Percentiles rank a stretch among this genome's conserved stretches.
Evolutionary conservation across 1,140 invertebrate genomes (phyloP).

Genomic region (Hirudo medicinalis): DNA sequence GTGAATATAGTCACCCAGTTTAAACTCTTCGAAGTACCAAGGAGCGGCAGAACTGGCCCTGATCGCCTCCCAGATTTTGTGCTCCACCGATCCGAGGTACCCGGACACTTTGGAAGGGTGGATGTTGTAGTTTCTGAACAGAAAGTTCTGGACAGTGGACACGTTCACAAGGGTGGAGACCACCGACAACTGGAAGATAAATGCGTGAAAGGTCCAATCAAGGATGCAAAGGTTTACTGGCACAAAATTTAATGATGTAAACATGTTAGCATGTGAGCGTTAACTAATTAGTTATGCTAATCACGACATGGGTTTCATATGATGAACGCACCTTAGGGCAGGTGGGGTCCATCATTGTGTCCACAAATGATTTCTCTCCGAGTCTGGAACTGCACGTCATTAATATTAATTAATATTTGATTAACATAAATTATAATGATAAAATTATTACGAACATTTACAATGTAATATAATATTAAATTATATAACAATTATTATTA

Average conservation of each 20-base stretch:
- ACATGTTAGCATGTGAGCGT: too few species aligned
- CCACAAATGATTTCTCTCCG: constrained; percentile 54
- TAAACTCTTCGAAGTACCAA: constrained; percentile 77
- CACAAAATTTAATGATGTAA: too few species aligned
- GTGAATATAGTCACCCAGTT: constrained; percentile 59
- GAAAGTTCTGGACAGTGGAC: constrained; percentile 61
- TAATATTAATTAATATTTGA: too few species aligned
- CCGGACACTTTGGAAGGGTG: constrained; percentile 59
- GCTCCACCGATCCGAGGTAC: constrained; percentile 61
- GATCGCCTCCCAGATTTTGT: constrained; percentile 72
- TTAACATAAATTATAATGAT: too few species aligned
- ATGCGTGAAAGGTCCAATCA: neutral
- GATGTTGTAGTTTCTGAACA: constrained; percentile 78
- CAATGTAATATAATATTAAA: too few species aligned
- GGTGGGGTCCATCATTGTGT: constrained; percentile 48
- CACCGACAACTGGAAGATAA: constrained; percentile 40
- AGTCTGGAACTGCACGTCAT: constrained; percentile 46
- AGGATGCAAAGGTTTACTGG: too few species aligned
- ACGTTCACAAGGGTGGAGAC: constrained; percentile 71
- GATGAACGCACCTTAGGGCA: constrained; percentile 55
- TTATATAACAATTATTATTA: too few species aligned
- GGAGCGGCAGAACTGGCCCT: constrained; percentile 81
- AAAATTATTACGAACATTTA: too few species aligned
- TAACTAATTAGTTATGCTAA: neutral
- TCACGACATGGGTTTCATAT: neutral